A percentile compares a stretch with the other conserved stretches of the same genome.
Evolutionary conservation across 2,888 invertebrate species (phyloP).

Genomic region (Heteropelma amictum): DNA sequence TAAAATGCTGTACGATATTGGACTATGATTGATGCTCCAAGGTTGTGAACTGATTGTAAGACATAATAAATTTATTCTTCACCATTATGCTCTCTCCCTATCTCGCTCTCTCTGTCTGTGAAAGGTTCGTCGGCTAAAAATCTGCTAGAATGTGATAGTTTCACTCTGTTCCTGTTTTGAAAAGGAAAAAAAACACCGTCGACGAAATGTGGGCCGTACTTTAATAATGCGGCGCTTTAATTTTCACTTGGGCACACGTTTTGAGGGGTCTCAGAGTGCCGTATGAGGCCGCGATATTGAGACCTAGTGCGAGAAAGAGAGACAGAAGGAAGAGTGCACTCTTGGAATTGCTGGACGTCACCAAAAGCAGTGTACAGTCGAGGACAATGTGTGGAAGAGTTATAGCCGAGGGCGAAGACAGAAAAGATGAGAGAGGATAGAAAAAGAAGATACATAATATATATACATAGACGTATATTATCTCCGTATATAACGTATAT

Average conservation of each 20-base stretch:
- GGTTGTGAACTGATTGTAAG: no score
- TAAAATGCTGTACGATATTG: no score
- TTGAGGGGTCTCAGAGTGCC: constrained; percentile 44
- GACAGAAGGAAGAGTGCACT: constrained; percentile 35
- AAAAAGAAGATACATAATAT: constrained; percentile 17
- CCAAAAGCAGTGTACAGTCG: constrained; percentile 9
- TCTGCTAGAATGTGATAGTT: constrained; percentile 4
- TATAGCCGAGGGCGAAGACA: constrained; percentile 46
- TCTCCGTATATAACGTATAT: background rate
- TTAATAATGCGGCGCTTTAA: constrained; percentile 55
- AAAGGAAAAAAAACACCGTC: constrained; percentile 10
- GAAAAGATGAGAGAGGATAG: constrained; percentile 30
- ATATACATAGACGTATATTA: background rate
- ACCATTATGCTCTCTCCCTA: background rate
- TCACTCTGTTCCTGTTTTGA: constrained; percentile 1
- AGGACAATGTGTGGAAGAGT: constrained; percentile 20
- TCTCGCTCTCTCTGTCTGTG: background rate
- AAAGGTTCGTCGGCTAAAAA: background rate
- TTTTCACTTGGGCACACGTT: constrained; percentile 54
- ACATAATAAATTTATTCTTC: no score
- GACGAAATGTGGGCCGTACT: constrained; percentile 48
- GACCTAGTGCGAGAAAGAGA: constrained; percentile 3
- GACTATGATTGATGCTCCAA: no score
- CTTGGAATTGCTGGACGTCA: constrained; percentile 49
- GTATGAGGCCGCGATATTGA: constrained; percentile 44